A percentile compares a stretch with the other conserved stretches of the same genome.
Conservation (phyloP, 2,113 vertebrate species). For the Eurystomus gularis region DNA sequence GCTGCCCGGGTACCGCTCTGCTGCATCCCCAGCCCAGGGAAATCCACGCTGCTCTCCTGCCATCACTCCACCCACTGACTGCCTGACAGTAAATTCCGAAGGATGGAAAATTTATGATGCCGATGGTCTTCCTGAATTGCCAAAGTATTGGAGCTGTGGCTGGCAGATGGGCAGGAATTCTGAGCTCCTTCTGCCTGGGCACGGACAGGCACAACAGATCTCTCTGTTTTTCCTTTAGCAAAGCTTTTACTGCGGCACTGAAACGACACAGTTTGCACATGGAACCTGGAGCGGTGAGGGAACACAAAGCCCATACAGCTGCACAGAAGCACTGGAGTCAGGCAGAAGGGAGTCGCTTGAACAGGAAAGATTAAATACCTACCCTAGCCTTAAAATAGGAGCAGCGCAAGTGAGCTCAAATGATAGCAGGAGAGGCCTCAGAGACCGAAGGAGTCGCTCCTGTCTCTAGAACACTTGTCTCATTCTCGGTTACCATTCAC, state of each 20-base stretch:
- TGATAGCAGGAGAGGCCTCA: conserved; percentile 53
- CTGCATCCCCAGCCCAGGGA: background rate
- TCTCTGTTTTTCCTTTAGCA: conserved; percentile 26
- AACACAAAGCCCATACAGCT: background rate
- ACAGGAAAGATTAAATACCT: conserved; percentile 56
- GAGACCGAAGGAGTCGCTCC: conserved; percentile 33
- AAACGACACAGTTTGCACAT: background rate
- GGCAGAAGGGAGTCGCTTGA: conserved; percentile 24
- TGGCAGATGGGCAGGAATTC: background rate
- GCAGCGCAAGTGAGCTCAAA: conserved; percentile 51
- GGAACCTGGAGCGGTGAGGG: background rate
- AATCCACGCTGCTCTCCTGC: fast-evolving
- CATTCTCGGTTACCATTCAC: background rate
- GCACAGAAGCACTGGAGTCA: background rate
- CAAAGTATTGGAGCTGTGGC: fast-evolving
- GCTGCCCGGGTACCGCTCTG: fast-evolving
- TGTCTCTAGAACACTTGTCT: conserved; percentile 49
- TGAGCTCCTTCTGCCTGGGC: background rate
- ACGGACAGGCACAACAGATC: background rate
- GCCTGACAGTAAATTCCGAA: background rate
- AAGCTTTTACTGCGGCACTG: background rate
- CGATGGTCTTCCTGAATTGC: background rate
- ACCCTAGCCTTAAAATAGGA: conserved; percentile 64
- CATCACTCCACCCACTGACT: background rate
- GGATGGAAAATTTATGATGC: background rate